phyloP scores from a whole-genome alignment of 2,797 vertebrate genomes.

The Pantherophis vulpinus region DNA sequence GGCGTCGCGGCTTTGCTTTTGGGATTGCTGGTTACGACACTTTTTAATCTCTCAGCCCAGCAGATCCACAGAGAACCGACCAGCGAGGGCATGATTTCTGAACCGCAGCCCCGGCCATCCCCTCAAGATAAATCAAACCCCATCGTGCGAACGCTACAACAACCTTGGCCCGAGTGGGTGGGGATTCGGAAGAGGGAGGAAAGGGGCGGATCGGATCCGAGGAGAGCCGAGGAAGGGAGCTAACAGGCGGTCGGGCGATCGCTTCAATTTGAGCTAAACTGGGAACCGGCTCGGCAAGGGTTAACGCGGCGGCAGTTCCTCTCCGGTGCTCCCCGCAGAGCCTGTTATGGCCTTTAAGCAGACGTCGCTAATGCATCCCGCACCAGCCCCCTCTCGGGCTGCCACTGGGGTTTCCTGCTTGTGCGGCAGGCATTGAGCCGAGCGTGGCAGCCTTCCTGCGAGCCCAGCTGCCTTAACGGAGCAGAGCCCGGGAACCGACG shows the following conservation, averaged over 20 bases:
- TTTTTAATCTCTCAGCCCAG: neutral
- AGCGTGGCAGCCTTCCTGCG: neutral
- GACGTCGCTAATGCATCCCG: constrained; percentile 1
- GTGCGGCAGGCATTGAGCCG: neutral
- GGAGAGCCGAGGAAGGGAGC: neutral
- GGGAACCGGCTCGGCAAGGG: neutral
- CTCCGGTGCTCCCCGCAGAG: constrained; percentile 10
- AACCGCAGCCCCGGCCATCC: neutral
- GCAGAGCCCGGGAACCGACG: neutral
- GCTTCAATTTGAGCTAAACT: neutral
- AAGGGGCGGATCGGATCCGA: constrained; percentile 4
- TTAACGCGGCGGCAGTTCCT: constrained; percentile 12
- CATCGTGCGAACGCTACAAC: neutral
- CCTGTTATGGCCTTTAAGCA: constrained; percentile 25
- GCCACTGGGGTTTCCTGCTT: neutral
- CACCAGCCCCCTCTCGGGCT: neutral
- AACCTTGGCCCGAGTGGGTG: constrained; percentile 22
- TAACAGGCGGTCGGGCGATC: neutral
- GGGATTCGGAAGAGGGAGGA: constrained; percentile 11
- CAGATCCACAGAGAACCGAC: neutral
- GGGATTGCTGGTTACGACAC: neutral
- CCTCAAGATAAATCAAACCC: neutral
- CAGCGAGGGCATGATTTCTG: neutral
- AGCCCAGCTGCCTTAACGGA: neutral
- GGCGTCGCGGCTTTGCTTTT: neutral